phyloP scores from a whole-genome alignment of 2,888 invertebrate genomes.

The Oconnorella tubifera region DNA sequence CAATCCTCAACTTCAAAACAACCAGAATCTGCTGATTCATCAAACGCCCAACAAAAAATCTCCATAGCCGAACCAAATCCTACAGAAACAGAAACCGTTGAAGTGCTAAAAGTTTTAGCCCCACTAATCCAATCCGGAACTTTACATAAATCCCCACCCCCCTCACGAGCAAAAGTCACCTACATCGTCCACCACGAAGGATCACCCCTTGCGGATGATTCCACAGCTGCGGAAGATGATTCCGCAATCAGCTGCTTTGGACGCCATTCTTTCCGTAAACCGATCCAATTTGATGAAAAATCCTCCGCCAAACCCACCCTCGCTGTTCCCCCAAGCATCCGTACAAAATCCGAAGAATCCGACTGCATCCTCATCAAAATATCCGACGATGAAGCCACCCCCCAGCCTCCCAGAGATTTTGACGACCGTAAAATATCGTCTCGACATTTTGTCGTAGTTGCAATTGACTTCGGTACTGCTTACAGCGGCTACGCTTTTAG shows the following conservation, averaged over 20 bases:
- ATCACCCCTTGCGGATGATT: neutral
- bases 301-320: neutral
- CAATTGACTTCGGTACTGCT: constrained; percentile 63
- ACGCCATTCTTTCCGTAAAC: constrained; percentile 59
- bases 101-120: neutral
- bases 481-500: constrained; percentile 63
- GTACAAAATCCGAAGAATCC: constrained; percentile 51
- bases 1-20: no score
- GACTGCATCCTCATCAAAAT: constrained; percentile 38
- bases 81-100: neutral
- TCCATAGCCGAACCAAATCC: no score
- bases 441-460: constrained; percentile 59
- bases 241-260: constrained; percentile 57
- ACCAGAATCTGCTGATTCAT: no score
- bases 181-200: constrained; percentile 17
- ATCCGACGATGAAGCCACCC: neutral
- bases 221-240: constrained; percentile 8
- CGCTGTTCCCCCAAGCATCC: neutral
- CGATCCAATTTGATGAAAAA: neutral
- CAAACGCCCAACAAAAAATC: no score
- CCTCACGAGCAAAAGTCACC: constrained; percentile 4
- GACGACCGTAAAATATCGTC: constrained; percentile 22
- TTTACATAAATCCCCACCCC: neutral
- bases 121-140: constrained; percentile 5
- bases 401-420: neutral